A percentile compares a stretch with the other conserved stretches of the same genome.
phyloP scores from a whole-genome alignment of 2,888 invertebrate genomes.

The Rhynchonema sp. region DNA sequence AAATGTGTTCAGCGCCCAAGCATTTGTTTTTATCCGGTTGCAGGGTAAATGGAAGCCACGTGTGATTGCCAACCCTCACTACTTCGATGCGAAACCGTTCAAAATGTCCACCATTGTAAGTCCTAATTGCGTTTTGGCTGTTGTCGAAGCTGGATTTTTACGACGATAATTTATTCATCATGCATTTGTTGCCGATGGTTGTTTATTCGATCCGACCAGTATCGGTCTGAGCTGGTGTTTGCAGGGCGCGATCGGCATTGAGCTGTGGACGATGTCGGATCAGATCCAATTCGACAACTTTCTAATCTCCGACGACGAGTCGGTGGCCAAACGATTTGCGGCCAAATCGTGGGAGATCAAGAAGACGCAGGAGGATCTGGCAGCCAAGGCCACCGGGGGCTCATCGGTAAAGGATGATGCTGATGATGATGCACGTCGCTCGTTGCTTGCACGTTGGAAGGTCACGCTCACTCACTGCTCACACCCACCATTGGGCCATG shows the following conservation, averaged over 20 bases:
- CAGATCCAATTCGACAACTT: conserved; percentile 86
- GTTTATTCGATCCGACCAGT: too few relatives aligned
- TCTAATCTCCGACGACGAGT: conserved; percentile 61
- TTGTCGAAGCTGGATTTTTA: not conserved
- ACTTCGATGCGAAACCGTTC: conserved; percentile 71
- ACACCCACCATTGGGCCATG: too few relatives aligned
- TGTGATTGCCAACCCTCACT: conserved; percentile 72
- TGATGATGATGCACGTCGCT: too few relatives aligned
- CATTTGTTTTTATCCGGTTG: conserved; percentile 7
- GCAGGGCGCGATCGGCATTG: conserved; percentile 76
- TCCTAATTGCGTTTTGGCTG: conserved; percentile 13
- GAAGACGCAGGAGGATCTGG: conserved; percentile 28
- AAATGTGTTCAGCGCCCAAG: too few relatives aligned
- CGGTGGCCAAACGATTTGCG: conserved; percentile 58
- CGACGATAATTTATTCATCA: not conserved
- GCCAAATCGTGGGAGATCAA: conserved; percentile 64
- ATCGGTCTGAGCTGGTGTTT: too few relatives aligned
- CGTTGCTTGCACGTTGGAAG: not conserved
- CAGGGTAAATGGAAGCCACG: conserved; percentile 40
- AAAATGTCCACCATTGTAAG: conserved; percentile 70
- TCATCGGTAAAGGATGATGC: too few relatives aligned
- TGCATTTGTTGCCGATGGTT: not conserved
- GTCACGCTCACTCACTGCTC: too few relatives aligned
- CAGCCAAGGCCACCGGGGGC: not conserved
- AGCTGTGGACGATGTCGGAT: conserved; percentile 94